These are phyloP conservation scores for Hycleus phaleratus DNA, from an alignment of 1,140 invertebrate species.

Conservation along the genomic window DNA sequence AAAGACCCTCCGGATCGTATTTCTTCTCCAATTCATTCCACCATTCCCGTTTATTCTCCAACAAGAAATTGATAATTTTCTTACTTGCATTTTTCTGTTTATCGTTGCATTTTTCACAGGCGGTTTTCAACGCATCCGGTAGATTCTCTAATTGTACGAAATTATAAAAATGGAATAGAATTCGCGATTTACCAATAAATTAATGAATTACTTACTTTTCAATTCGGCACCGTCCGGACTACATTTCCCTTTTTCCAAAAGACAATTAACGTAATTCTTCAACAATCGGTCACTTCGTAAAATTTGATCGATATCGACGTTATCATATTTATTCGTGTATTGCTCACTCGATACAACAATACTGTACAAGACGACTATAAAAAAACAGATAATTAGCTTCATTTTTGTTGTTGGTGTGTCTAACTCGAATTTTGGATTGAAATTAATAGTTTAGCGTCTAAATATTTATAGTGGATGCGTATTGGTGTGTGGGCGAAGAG, in stretches of 20 bases:
- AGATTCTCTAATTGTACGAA: constrained; percentile 27
- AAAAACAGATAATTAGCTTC: too few relatives aligned
- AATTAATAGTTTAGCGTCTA: too few relatives aligned
- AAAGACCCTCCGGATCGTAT: constrained; percentile 47
- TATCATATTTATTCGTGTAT: constrained; percentile 40
- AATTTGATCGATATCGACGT: constrained; percentile 55
- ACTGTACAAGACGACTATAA: too few relatives aligned
- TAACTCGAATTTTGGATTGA: too few relatives aligned
- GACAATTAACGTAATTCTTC: constrained; percentile 55
- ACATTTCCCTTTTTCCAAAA: constrained; percentile 56
- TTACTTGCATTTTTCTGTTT: constrained; percentile 52
- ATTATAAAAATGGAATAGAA: not conserved
- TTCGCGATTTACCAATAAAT: not conserved
- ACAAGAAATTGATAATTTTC: constrained; percentile 50
- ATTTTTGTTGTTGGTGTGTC: too few relatives aligned
- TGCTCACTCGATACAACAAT: constrained; percentile 21
- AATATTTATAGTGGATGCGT: too few relatives aligned
- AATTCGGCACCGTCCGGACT: constrained; percentile 58
- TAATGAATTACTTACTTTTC: constrained; percentile 48
- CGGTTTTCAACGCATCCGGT: constrained; percentile 55
- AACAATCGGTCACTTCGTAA: constrained; percentile 55
- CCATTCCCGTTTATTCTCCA: constrained; percentile 41
- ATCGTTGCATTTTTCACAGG: constrained; percentile 56
- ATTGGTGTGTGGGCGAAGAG: too few relatives aligned
- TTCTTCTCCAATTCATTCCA: constrained; percentile 48